Evolutionary conservation across 2,888 invertebrate genomes (phyloP), one percentile per base, ranked within the genome.

Genomic region (Leptarthrus brevirostris): DNA sequence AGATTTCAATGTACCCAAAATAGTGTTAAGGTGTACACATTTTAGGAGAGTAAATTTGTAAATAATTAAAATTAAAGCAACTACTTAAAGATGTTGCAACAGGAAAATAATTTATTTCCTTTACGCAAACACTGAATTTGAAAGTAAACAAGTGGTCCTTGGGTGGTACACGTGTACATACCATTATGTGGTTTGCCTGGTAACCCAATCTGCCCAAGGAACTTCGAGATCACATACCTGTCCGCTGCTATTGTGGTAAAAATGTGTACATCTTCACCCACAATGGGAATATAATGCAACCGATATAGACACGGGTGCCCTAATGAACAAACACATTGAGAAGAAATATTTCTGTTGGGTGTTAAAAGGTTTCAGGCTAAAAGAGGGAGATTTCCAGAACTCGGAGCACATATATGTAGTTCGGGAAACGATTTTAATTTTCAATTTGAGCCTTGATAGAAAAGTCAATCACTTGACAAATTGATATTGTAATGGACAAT

Each of bases 381-480:
- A 56, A 12, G 5, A 30, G 1, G 30, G 16, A 14, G 2, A 14
- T 3, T 2, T 10, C 16, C 3, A 14, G 14, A 56, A 26, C 18
- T 40, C 20, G 20, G 12, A n/a, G 2, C 22, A 40, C 40, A 20
- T 18, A 40, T 18, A n/a, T 40, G 36, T 4, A 1, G n/a, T 16
- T 34, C 20, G 36, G 20, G 36, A 61, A 61, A 40, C 61, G 61
- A 40, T 61, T 61, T 61, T 40, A 61, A 61, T 61, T 40, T 61
- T 30, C 61, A 61, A 61, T 61, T 61, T 61, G 61, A 61, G 61
- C 61, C 61, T 30, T 40, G 61, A 61, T 61, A 61, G 61, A 61
- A 61, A 61, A 61, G 61, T 61, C 61, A 61, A 61, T 61, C 61
- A 61, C 61, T 36, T 61, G 61, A 61, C 61, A 61, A 61, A 61